Base-by-base conservation (phyloP, 2,113 vertebrate species). In the Buteo buteo region DNA sequence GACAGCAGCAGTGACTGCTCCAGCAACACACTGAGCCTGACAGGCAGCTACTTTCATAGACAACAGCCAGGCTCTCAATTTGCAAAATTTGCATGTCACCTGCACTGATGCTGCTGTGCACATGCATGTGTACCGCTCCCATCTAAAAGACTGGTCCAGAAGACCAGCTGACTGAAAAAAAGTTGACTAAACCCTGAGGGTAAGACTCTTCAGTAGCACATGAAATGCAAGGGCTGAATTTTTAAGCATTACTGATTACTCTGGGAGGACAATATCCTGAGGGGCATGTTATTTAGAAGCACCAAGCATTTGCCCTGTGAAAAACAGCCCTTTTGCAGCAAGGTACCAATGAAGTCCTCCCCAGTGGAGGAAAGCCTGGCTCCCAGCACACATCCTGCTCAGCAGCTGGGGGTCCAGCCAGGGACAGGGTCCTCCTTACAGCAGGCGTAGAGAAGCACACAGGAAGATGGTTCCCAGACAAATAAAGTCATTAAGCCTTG, bases 371-470 rank as follows among this genome's bases (percentile, higher is more conserved):
- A 20, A 34, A 28, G 70, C 55, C 67, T 28, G 58, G 49, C 36
- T 45, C 34, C 44, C 59, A 17, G 34, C 1, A 0, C 1, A 0
- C 0, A 1, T 31, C 49, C 55, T 1, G 7, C 9, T 5, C 21
- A 20, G 36, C 4, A 5, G 9, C 36, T 3, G 36, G 26, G n/a
- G 59, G 44, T 64, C 13, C 76, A 32, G 47, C n/a, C 78, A 16
- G 34, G 58, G 57, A 40, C 40, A 9, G 31, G 64, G 40, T 28
- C 13, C 55, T 42, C 34, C 24, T 11, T 28, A 13, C 4, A 1
- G 64, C 45, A 54, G 40, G 40, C 2, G 0, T 16, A 32, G 19
- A 31, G 67, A 32, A 10, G 14, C 45, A 20, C 21, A 14, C 47
- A 18, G 10, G 31, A 34, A 50, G 13, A 12, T n/a, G 14, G 10